Evolutionary conservation across 2,888 invertebrate species (phyloP).

Genomic region (Helicoverpa assulta): DNA sequence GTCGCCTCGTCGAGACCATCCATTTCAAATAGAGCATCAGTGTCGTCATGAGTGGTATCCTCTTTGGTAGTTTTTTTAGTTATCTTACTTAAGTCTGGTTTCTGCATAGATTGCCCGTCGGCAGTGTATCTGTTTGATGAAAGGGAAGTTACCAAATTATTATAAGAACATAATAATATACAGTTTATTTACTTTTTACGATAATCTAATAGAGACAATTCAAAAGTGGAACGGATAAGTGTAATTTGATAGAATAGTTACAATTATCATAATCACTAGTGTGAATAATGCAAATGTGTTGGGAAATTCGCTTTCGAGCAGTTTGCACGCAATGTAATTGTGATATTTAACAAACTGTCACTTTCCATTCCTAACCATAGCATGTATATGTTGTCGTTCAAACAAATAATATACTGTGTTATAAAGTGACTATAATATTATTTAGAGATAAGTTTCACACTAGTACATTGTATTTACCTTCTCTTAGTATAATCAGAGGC

Average conservation of each 20-base stretch:
- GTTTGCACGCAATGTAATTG: conserved; percentile 69
- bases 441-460: not conserved
- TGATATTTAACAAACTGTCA: conserved; percentile 64
- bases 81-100: conserved; percentile 89
- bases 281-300: conserved; percentile 61
- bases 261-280: conserved; percentile 59
- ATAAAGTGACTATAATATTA: not conserved
- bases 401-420: not conserved
- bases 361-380: conserved; percentile 63
- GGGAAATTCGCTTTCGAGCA: conserved; percentile 69
- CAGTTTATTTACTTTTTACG: conserved; percentile 15
- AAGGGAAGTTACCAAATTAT: conserved; percentile 18
- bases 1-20: conserved; percentile 90
- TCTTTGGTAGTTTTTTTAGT: conserved; percentile 83
- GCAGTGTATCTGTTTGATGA: conserved; percentile 88
- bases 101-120: conserved; percentile 89
- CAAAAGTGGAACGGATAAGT: conserved; percentile 32
- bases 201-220: conserved; percentile 28
- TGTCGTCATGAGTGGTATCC: conserved; percentile 78
- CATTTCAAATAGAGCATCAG: conserved; percentile 93
- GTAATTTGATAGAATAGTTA: conserved; percentile 54
- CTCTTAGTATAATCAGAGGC: conserved; percentile 92
- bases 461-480: conserved; percentile 74
- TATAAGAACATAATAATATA: not conserved
- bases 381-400: no score